Evolutionary conservation across 2,888 invertebrate species (phyloP).

Genomic region (Acrobasis consociella): DNA sequence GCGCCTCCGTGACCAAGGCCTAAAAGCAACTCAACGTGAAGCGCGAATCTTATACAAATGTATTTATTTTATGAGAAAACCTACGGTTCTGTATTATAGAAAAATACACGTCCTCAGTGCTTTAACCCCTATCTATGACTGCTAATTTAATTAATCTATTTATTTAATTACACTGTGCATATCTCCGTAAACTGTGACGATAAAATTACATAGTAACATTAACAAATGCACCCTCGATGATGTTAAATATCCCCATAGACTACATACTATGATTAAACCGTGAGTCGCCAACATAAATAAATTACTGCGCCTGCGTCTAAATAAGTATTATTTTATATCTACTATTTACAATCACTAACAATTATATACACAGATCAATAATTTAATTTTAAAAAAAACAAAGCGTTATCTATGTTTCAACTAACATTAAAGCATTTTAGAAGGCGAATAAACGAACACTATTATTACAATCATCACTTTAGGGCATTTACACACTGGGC

Average conservation of each 20-base stretch:
- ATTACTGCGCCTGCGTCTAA: conserved; percentile 51
- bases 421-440: conserved; percentile 78
- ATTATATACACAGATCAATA: conserved; percentile 79
- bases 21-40: conserved; percentile 64
- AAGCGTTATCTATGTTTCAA: conserved; percentile 63
- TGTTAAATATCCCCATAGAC: conserved; percentile 39
- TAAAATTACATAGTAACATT: conserved; percentile 46
- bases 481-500: background rate
- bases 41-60: conserved; percentile 50
- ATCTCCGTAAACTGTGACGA: conserved; percentile 49
- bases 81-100: conserved; percentile 68
- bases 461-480: conserved; percentile 24
- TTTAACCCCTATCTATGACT: conserved; percentile 54
- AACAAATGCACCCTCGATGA: conserved; percentile 55
- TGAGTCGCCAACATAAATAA: conserved; percentile 47
- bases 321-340: conserved; percentile 67
- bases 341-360: conserved; percentile 76
- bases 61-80: conserved; percentile 52
- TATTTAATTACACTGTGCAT: conserved; percentile 57
- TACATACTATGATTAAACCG: conserved; percentile 42
- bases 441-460: conserved; percentile 78
- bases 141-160: conserved; percentile 32
- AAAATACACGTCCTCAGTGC: conserved; percentile 82
- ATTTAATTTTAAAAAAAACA: conserved; percentile 57
- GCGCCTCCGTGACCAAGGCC: conserved; percentile 36